A percentile compares a stretch with the other conserved stretches of the same genome.
Conservation (phyloP, 2,113 vertebrate genomes). For the Fulmarus glacialis region DNA sequence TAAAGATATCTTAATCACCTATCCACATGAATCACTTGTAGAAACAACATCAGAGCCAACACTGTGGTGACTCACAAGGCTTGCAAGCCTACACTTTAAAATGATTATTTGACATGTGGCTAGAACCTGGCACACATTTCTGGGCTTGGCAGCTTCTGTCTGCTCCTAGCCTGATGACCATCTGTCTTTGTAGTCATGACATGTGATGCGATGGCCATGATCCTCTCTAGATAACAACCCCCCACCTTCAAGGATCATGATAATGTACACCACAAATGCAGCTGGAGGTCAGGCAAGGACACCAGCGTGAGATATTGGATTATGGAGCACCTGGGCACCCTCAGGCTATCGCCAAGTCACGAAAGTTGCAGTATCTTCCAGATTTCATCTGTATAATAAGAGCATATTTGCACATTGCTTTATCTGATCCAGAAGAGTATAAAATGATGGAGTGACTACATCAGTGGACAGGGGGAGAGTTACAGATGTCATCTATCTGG, state of each 20-base stretch:
- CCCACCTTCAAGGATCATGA: background rate
- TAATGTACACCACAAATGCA: background rate
- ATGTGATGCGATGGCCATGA: background rate
- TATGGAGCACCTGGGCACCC: background rate
- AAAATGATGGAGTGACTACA: background rate
- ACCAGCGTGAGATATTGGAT: background rate
- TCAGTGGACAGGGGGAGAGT: too few relatives aligned
- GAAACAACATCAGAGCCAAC: background rate
- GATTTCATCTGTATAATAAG: background rate
- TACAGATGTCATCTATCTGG: too few relatives aligned
- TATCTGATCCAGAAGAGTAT: background rate
- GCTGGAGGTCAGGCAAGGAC: background rate
- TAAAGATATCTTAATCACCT: constrained; percentile 16
- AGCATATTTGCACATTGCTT: background rate
- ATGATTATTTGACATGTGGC: background rate
- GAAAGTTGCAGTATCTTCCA: background rate
- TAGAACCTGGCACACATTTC: background rate
- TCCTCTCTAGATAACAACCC: background rate
- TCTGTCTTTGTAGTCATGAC: background rate
- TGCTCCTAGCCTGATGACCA: background rate
- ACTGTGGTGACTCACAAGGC: background rate
- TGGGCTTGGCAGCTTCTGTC: background rate
- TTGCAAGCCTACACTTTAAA: background rate
- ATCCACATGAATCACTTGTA: background rate
- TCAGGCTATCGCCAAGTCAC: background rate